Base-by-base conservation (phyloP, 2,888 invertebrate species). In the Macaria liturata region DNA sequence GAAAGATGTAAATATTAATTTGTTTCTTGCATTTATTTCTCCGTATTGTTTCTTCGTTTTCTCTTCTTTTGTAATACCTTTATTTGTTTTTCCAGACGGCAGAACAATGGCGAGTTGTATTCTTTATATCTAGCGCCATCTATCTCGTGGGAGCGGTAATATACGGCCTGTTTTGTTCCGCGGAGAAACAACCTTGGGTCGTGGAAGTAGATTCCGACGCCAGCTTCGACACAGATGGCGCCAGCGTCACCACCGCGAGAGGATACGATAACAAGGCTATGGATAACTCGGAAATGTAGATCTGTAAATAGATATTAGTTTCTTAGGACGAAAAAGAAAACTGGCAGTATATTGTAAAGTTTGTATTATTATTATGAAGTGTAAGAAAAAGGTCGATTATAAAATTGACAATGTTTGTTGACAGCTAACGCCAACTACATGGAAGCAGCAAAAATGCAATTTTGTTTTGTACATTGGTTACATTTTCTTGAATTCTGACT, bases 111-210 rank as follows among this genome's bases (percentile, higher is more conserved):
- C 94, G 95, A 64, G 88, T 94, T 39, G 96, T 98, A 6, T 98
- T 98, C 85, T 97, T 96, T 85, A 95, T 98, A 72, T 95, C 97
- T 0, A 95, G 96, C 68, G 93, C 93, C 57, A 94, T 98, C 74
- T 98, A 98, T 78, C 87, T 97, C 0, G 66, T 95, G n/a, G 98
- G 98, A 0, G 97, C 97, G 32, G 79, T 97, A 49, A 86, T 97
- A n/a, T 98, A 97, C 83, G 97, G 95, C 55, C 69, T 94, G 1
- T 95, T 96, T 78, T 89, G 88, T 43, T 97, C 97, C 0, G 98
- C 96, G 1, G 96, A 97, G 66, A 85, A 94, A 3, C 98, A 98
- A 78, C 93, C 94, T 1, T 98, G 98, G 98, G 96, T 96, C 3
- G 74, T 89, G 0, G 93, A 94, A 32, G 62, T 74, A 0, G 83